These are phyloP conservation scores for Endotricha flammealis DNA, from an alignment of 2,888 invertebrate species.

Conservation along the genomic window DNA sequence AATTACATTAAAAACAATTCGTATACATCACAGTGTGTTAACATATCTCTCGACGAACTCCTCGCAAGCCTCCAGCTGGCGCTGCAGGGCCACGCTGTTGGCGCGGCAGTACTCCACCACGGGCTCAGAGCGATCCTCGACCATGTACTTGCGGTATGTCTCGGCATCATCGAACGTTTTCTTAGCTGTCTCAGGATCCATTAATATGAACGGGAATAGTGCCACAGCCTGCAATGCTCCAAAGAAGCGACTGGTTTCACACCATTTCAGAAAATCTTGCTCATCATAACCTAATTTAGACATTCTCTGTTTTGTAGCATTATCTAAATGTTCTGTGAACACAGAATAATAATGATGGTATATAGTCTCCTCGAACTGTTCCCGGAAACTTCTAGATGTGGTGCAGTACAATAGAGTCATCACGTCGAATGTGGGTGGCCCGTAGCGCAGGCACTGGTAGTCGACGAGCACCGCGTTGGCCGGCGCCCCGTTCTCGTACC, in stretches of 20 bases:
- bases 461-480: constrained; percentile 49
- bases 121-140: constrained; percentile 33
- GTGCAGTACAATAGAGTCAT: constrained; percentile 46
- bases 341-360: constrained; percentile 40
- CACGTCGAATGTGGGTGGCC: constrained; percentile 58
- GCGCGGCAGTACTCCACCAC: constrained; percentile 24
- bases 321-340: constrained; percentile 35
- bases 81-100: constrained; percentile 20
- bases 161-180: constrained; percentile 35
- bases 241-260: constrained; percentile 36
- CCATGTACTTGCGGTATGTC: constrained; percentile 27
- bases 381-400: constrained; percentile 42
- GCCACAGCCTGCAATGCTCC: constrained; percentile 27
- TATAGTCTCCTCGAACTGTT: constrained; percentile 35
- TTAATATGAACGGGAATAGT: constrained; percentile 33
- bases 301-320: constrained; percentile 31
- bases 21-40: too few relatives aligned
- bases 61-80: constrained; percentile 27
- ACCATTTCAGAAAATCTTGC: constrained; percentile 30
- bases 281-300: constrained; percentile 20
- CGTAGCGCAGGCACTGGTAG: constrained; percentile 55
- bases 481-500: constrained; percentile 39
- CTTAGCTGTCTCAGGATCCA: constrained; percentile 34
- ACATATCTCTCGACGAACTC: constrained; percentile 25
- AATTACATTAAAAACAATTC: too few relatives aligned